A percentile compares a stretch with the other conserved stretches of the same genome.
phyloP scores from a whole-genome alignment of 1,140 invertebrate genomes.

The Caenorhabditis brenneri region DNA sequence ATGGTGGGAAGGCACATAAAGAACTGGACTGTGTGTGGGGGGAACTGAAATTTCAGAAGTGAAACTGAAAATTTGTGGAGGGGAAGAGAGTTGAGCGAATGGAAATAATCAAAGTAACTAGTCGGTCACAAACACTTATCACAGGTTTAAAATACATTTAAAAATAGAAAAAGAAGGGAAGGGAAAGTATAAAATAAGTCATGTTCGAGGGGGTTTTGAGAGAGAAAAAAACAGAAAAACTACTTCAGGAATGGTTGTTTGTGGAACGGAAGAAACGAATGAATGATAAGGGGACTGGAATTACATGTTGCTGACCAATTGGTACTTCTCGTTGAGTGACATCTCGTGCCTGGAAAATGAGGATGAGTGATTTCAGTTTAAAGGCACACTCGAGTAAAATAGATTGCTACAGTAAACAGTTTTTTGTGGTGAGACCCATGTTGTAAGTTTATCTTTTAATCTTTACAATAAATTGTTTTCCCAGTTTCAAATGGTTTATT shows the following conservation, averaged over 20 bases:
- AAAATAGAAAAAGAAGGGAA: background rate
- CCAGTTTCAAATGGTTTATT: too few species aligned
- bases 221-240: background rate
- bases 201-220: background rate
- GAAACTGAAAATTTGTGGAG: too few species aligned
- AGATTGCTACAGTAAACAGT: too few species aligned
- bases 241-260: constrained; percentile 16
- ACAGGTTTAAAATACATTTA: constrained; percentile 22
- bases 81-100: too few species aligned
- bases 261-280: constrained; percentile 16
- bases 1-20: background rate
- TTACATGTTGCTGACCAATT: constrained; percentile 59
- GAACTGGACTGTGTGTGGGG: background rate
- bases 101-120: too few species aligned
- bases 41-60: background rate
- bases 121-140: constrained; percentile 12
- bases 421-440: too few species aligned
- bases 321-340: constrained; percentile 63
- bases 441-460: too few species aligned
- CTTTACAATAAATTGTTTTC: too few species aligned
- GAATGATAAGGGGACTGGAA: background rate
- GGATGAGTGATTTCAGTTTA: background rate
- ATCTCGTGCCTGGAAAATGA: constrained; percentile 53
- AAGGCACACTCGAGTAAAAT: too few species aligned
- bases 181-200: background rate